phyloP scores from a whole-genome alignment of 2,113 vertebrate species.

The Isichthys henryi region DNA sequence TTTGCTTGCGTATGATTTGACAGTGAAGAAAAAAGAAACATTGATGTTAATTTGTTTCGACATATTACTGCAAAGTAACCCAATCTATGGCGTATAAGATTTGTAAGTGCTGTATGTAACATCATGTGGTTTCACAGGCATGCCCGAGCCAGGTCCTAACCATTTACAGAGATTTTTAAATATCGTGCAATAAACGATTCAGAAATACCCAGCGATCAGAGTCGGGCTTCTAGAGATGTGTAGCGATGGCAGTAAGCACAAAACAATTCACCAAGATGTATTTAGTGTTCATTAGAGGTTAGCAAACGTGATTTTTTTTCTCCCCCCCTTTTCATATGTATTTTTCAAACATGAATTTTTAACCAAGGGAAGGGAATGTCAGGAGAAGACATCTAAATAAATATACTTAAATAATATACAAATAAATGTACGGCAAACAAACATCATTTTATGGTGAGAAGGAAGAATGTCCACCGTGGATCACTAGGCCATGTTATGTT shows the following conservation, averaged over 20 bases:
- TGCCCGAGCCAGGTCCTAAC: neutral
- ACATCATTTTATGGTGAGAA: neutral
- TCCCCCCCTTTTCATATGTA: too few relatives aligned
- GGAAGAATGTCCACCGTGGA: neutral
- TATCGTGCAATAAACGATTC: neutral
- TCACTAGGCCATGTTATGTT: neutral
- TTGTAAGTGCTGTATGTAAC: neutral
- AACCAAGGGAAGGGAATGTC: too few relatives aligned
- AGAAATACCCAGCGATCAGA: neutral
- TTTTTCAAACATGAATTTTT: too few relatives aligned
- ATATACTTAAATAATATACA: too few relatives aligned
- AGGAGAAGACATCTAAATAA: neutral
- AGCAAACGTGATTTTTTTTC: neutral
- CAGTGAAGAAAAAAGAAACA: neutral
- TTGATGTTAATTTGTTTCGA: neutral
- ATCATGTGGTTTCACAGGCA: neutral
- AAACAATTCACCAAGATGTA: neutral
- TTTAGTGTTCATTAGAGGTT: neutral
- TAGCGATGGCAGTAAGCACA: neutral
- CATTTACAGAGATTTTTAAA: neutral
- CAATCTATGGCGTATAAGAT: neutral
- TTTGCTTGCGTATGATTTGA: neutral
- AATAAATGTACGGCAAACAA: too few relatives aligned
- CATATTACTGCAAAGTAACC: neutral
- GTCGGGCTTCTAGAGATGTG: neutral